These are phyloP conservation scores for Macheiramphus alcinus DNA, from an alignment of 2,113 vertebrate species.

Conservation along the genomic window DNA sequence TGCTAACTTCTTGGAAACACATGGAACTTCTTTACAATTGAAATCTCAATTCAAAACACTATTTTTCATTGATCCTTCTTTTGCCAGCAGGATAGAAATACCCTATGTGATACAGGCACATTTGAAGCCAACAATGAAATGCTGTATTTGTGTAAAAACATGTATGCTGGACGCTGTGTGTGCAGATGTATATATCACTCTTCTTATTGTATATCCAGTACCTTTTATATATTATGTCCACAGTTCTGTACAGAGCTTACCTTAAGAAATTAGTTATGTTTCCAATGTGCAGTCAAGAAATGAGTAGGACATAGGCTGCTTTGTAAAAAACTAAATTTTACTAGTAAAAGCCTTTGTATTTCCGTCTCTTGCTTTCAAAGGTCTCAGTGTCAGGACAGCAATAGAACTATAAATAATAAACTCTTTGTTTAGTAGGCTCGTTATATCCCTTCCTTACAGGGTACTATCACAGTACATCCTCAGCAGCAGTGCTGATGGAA, in stretches of 20 bases:
- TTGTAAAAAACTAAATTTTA: background rate
- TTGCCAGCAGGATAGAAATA: background rate
- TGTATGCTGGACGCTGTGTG: background rate
- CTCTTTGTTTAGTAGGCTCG: background rate
- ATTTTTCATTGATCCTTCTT: background rate
- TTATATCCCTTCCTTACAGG: background rate
- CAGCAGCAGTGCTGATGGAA: background rate
- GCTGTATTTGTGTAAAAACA: background rate
- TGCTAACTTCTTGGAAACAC: background rate
- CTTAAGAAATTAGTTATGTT: background rate
- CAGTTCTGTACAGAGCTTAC: background rate
- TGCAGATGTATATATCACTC: background rate
- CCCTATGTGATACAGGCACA: background rate
- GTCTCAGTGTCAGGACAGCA: background rate
- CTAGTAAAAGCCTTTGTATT: background rate
- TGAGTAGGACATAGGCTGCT: background rate
- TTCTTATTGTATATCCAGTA: background rate
- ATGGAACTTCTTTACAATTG: background rate
- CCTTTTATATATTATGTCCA: background rate
- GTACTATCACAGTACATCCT: background rate
- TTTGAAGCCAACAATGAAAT: background rate
- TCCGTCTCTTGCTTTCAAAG: background rate
- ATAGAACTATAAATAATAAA: background rate
- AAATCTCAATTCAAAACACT: background rate
- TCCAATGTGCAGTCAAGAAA: background rate